Conservation (phyloP, 2,888 invertebrate species). For the Heteropelma amictum region DNA sequence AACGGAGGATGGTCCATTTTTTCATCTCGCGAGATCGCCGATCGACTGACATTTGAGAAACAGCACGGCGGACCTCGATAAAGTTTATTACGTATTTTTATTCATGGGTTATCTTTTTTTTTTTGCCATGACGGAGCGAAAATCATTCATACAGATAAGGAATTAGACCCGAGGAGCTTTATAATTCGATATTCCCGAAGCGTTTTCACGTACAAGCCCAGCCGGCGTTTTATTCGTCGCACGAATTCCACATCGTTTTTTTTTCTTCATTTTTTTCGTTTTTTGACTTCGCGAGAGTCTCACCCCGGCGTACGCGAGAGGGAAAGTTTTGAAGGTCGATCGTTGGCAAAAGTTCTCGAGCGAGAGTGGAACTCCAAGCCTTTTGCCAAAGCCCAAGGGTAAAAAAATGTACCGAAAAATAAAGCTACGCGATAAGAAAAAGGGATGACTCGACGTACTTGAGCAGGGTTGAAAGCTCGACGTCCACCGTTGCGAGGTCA, state of each 20-base stretch:
- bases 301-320: neutral
- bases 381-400: constrained; percentile 12
- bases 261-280: neutral
- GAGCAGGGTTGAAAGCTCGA: too few relatives aligned
- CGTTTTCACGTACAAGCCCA: neutral
- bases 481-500: constrained; percentile 39
- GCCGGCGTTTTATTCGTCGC: constrained; percentile 1
- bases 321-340: constrained; percentile 49
- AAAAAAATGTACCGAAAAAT: constrained; percentile 14
- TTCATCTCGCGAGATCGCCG: neutral
- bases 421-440: neutral
- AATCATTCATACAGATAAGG: neutral
- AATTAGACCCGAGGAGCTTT: neutral
- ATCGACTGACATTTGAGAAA: too few relatives aligned
- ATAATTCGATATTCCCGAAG: neutral
- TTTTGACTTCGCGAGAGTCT: neutral
- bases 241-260: neutral
- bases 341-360: constrained; percentile 23
- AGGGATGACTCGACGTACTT: constrained; percentile 33
- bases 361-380: constrained; percentile 4
- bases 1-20: too few relatives aligned
- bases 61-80: too few relatives aligned
- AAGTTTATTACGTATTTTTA: too few relatives aligned
- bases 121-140: neutral
- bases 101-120: neutral